Base-by-base conservation (phyloP, 2,113 vertebrate species). In the Elaphurus davidianus region DNA sequence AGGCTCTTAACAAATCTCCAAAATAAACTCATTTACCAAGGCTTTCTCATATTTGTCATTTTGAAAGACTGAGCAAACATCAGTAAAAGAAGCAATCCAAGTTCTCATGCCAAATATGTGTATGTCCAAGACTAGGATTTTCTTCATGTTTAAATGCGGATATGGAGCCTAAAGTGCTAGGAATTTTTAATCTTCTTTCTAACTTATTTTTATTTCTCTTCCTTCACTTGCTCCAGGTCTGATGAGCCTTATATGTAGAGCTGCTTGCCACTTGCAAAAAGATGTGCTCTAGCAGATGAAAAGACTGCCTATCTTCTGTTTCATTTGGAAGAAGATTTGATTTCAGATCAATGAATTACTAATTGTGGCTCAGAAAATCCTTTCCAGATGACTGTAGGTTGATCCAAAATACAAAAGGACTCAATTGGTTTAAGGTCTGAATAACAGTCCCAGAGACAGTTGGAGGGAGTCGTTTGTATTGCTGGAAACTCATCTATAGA, bases 11-110 rank as follows among this genome's bases (percentile, higher is more conserved):
- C 94, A 96, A 97, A 96, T 98, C 91, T 97, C 97, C 94, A 97
- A 97, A 98, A 98, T 98, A 98, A 97, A 98, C 97, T 98, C 95
- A 97, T 98, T 98, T 98, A 97, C 92, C 78, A 97, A 96, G 79
- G 79, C 95, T 97, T 98, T 97, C 78, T 97, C 94, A 78, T 97
- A 95, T 96, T 98, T 98, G 97, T 98, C 98, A 98, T 97, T 98
- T 97, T 97, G 95, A 97, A 95, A 98, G 83, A 97, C 90, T 98
- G 98, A 97, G 90, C 95, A 98, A 97, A 98, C 97, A 98, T 96
- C 93, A 97, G 96, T 97, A 95, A 96, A 96, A 97, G 96, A 94
- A 96, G 95, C 71, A 67, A 83, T 98, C 97, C 94, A 98, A 96
- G 62, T 96, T 93, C 84, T 90, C 30, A 19, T 93, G 98, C 94